Conservation (phyloP, 2,113 vertebrate genomes). For the Cyanistes caeruleus region DNA sequence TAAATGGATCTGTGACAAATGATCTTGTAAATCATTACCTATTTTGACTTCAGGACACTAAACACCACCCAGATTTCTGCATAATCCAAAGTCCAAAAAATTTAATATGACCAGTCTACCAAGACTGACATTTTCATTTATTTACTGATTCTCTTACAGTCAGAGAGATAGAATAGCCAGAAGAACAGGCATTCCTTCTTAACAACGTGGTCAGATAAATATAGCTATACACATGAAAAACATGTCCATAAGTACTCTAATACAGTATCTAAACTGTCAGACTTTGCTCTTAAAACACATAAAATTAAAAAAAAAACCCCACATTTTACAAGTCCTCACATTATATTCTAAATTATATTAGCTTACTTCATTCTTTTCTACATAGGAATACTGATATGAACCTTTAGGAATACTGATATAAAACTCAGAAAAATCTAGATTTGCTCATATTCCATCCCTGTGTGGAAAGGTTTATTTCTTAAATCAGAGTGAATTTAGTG, state of each 20-base stretch:
- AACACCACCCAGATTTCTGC: background rate
- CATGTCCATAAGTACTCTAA: background rate
- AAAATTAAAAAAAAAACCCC: too few species aligned
- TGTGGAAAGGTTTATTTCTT: background rate
- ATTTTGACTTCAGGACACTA: background rate
- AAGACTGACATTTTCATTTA: background rate
- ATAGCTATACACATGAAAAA: background rate
- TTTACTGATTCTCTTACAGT: background rate
- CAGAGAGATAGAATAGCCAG: background rate
- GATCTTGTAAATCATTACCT: background rate
- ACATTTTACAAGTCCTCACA: background rate
- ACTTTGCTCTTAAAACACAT: background rate
- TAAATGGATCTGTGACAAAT: background rate
- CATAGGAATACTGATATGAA: background rate
- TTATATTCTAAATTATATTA: background rate
- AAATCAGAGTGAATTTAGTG: background rate
- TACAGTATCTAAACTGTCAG: background rate
- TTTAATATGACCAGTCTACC: background rate
- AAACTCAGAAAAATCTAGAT: background rate
- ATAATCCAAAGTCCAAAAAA: background rate
- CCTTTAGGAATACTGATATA: background rate
- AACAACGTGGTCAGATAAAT: background rate
- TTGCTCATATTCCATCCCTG: background rate
- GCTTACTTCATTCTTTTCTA: background rate
- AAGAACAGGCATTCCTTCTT: background rate